A percentile compares a stretch with the other conserved stretches of the same genome.
These are phyloP conservation scores for Drosophila demipolita DNA, from an alignment of 2,888 invertebrate species.

Conservation along the genomic window DNA sequence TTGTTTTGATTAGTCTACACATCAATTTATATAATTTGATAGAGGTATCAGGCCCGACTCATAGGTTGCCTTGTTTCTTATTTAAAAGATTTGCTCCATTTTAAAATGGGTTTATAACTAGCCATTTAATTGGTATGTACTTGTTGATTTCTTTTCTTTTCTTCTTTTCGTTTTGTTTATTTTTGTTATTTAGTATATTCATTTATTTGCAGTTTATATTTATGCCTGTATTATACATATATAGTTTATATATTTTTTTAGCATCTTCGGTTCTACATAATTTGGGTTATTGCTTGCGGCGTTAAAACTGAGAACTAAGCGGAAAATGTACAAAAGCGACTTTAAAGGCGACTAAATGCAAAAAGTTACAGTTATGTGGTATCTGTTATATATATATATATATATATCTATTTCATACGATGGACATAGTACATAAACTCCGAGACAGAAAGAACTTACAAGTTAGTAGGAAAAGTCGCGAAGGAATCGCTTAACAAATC, in stretches of 20 bases:
- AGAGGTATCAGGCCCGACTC: not conserved
- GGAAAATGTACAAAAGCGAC: conserved; percentile 52
- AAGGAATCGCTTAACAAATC: conserved; percentile 34
- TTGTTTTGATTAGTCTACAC: conserved; percentile 15
- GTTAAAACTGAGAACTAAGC: conserved; percentile 40
- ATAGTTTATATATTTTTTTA: conserved; percentile 43
- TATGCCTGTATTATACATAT: conserved; percentile 22
- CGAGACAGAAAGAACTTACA: conserved; percentile 48
- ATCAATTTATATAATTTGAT: conserved; percentile 12
- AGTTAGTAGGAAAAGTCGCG: conserved; percentile 60
- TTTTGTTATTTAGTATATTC: not conserved
- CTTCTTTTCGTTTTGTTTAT: not conserved
- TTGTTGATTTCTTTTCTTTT: not conserved
- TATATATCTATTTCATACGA: conserved; percentile 11
- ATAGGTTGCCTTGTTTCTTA: not conserved
- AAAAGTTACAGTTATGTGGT: conserved; percentile 33
- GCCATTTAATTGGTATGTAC: conserved; percentile 39
- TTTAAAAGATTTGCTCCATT: conserved; percentile 2
- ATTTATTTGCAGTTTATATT: conserved; percentile 24
- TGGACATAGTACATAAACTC: conserved; percentile 27
- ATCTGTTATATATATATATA: not conserved
- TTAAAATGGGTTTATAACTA: conserved; percentile 31
- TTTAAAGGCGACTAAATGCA: conserved; percentile 66
- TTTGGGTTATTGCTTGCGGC: conserved; percentile 78
- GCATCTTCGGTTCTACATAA: conserved; percentile 75